A percentile compares a stretch with the other conserved stretches of the same genome.
Conservation (phyloP, 92 coral and sea anemone genomes). For the Paramuricea clavata region DNA sequence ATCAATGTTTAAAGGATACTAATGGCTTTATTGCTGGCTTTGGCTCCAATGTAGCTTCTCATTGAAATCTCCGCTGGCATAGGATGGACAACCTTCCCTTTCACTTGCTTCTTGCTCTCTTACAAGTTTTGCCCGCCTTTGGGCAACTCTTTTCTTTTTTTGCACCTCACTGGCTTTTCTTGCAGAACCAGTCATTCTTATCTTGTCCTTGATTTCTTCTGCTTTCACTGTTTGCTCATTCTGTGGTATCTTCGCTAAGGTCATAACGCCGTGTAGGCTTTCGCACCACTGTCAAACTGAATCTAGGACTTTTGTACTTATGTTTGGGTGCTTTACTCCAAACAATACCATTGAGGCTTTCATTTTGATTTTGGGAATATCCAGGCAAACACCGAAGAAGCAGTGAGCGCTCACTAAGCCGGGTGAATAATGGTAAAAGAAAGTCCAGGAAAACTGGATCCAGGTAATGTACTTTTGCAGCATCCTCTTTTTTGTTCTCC, state of each 20-base stretch:
- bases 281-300: conserved; percentile 37
- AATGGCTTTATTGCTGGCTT: neutral
- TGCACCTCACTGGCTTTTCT: conserved; percentile 32
- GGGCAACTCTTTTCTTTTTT: neutral
- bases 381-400: conserved; percentile 44
- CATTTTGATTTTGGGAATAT: conserved; percentile 13
- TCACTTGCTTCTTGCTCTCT: neutral
- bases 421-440: neutral
- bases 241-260: neutral
- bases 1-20: neutral
- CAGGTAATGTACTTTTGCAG: conserved; percentile 22
- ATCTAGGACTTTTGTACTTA: conserved; percentile 31
- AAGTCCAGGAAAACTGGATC: conserved; percentile 32
- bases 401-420: conserved; percentile 47
- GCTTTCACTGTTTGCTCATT: conserved; percentile 19
- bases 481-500: conserved; percentile 26
- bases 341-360: conserved; percentile 37
- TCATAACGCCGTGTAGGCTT: conserved; percentile 14
- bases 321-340: conserved; percentile 53
- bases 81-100: neutral
- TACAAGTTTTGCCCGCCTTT: neutral
- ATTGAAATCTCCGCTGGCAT: neutral
- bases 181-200: conserved; percentile 1
- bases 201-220: neutral
- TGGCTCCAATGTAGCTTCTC: neutral